Evolutionary conservation across 1,140 invertebrate species (phyloP), one percentile per base, ranked within the genome.

Genomic region (Drosophila triauraria): DNA sequence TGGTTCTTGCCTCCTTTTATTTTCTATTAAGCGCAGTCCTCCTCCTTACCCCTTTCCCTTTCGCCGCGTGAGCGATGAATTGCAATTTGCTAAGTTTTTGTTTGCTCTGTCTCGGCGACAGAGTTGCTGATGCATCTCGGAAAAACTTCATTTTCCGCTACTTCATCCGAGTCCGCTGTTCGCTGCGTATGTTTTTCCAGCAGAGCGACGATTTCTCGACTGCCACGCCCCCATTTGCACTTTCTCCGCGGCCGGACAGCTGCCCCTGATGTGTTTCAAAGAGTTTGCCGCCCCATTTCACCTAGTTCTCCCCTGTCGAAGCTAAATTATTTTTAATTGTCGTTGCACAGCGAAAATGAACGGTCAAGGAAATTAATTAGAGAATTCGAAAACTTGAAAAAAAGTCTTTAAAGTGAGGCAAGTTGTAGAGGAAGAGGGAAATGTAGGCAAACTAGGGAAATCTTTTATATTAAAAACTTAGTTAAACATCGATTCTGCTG

Each of bases 41-140:
- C 12, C 35, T 35, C 8, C 46, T 43, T 20, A 27, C 9, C 32
- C 27, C 38, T 46, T 43, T 50, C 38, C 27, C 47, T 12, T 58
- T 46, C 25, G 32, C 27, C 51, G 40, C 9, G 60, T 78, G 81
- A 90, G 69, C 85, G 75, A 88, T 88, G 85, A 90, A 79, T 77
- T 79, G 85, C 81, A 88, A 88, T 88, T 88, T 88, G 85, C 78
- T 64, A 88, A 88, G 78, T 90, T 90, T 87, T 90, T 90, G 81
- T 83, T 80, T 74, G 67, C 80, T 72, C 70, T 68, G 68, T 35
- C 69, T 60, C 25, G 68, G 35, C 53, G 35, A 56, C 35, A 56
- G 59, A 42, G 57, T 47, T 78, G 61, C 48, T 54, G 62, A 53
- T 67, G 44, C 67, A 72, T 75, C 57, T 88, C 70, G 80, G 78